Base-by-base conservation (phyloP, 2,113 vertebrate genomes). In the Accipiter cooperii region DNA sequence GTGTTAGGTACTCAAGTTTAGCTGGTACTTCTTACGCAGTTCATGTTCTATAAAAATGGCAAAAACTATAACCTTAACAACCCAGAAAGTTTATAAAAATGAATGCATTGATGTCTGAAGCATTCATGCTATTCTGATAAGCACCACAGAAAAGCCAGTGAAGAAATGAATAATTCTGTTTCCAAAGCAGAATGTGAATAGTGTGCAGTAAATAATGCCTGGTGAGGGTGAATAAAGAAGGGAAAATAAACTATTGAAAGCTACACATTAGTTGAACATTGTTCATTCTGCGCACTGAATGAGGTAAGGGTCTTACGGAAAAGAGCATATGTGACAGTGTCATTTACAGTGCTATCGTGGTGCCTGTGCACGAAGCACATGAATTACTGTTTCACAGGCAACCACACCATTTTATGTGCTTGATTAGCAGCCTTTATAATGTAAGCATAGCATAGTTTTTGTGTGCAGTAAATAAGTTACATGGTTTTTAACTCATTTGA, bases 81-180 rank as follows among this genome's bases (percentile, higher is more conserved):
- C 40, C 33, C 49, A 69, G 70, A 57, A 93, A 76, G 74, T 80
- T 90, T 69, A 73, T 85, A 79, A 93, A 93, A 94, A 83, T 1
- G 33, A 89, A 84, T 46, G 46, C 82, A 91, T 52, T 87, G 68
- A 71, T 61, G 79, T 86, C 71, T 80, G 83, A 88, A 73, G 82
- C 63, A 54, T 86, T 95, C 88, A 80, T 44, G 58, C 34, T 63
- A 13, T 80, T 95, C 87, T 81, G 71, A 92, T 92, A 87, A 90
- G 90, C 85, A 92, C 58, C 29, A 63, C 84, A 83, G 90, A 94
- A 93, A 85, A 95, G 84, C 91, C 93, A 31, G 81, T 70, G 92
- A 91, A 94, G 90, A 96, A 95, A 92, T 90, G 92, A 95, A 86
- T 94, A 96, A 97, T 94, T 93, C 84, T 92, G 87, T 96, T 96